Evolutionary conservation across 2,113 vertebrate genomes (phyloP).

Genomic region (Tringa solitaria): DNA sequence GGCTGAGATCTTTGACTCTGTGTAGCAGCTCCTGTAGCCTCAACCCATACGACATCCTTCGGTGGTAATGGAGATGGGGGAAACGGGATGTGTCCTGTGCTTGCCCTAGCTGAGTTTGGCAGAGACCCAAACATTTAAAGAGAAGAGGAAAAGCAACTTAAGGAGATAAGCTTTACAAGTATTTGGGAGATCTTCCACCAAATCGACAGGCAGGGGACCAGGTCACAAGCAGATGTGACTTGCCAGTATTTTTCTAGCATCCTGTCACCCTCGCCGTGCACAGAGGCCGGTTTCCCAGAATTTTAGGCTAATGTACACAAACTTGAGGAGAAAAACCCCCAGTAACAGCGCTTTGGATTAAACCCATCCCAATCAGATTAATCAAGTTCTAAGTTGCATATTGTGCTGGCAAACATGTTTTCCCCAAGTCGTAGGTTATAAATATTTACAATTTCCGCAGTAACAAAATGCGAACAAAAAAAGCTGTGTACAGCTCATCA

Average conservation of each 20-base stretch:
- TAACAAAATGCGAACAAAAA: not conserved
- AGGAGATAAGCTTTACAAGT: constrained; percentile 38
- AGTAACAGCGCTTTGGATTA: constrained; percentile 3
- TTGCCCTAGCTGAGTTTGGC: not conserved
- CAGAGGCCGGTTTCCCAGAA: constrained; percentile 20
- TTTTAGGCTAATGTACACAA: constrained; percentile 31
- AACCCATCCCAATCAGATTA: constrained; percentile 8
- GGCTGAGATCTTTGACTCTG: not conserved
- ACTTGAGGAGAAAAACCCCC: not conserved
- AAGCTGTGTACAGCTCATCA: not conserved
- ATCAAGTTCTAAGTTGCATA: not conserved
- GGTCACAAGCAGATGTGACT: constrained; percentile 22
- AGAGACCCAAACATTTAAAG: not conserved
- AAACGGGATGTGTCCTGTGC: not conserved
- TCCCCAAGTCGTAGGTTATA: constrained; percentile 3
- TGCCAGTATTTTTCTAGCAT: constrained; percentile 12
- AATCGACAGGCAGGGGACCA: not conserved
- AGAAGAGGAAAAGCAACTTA: constrained; percentile 12
- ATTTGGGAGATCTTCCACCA: constrained; percentile 23
- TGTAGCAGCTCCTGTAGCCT: not conserved
- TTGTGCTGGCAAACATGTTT: not conserved
- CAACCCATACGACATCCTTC: not conserved
- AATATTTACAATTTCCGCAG: constrained; percentile 55
- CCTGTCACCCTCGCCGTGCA: not conserved
- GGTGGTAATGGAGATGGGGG: not conserved